Conservation (phyloP, 2,113 vertebrate genomes). For the Hippocampus guttulatus region DNA sequence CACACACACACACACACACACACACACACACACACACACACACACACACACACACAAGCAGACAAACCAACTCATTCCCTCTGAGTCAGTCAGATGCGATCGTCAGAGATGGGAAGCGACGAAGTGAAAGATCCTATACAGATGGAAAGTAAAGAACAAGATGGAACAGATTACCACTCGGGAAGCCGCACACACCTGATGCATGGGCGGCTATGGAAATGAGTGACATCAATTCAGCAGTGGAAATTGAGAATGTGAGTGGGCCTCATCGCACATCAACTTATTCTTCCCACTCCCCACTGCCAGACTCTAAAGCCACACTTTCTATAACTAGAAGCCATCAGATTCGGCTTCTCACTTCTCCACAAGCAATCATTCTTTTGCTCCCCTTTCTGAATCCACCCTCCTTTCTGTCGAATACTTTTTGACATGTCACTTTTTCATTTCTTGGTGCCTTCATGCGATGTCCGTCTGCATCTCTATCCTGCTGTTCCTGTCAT, state of each 20-base stretch:
- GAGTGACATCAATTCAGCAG: conserved; percentile 46
- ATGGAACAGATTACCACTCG: conserved; percentile 55
- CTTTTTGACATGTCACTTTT: conserved; percentile 30
- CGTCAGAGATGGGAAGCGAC: conserved; percentile 54
- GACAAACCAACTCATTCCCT: conserved; percentile 27
- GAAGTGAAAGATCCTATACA: conserved; percentile 57
- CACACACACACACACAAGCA: conserved; percentile 15
- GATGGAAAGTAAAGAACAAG: conserved; percentile 60
- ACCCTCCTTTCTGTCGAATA: conserved; percentile 34
- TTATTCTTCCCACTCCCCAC: background rate
- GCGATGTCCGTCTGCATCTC: background rate
- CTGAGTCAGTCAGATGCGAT: conserved; percentile 54
- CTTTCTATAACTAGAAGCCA: conserved; percentile 43
- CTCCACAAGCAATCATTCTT: conserved; percentile 23
- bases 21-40: conserved; percentile 6
- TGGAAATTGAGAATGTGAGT: conserved; percentile 42
- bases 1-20: conserved; percentile 23
- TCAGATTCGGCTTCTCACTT: conserved; percentile 29
- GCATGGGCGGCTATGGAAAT: conserved; percentile 39
- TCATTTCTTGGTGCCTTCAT: conserved; percentile 22
- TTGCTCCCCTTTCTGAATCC: conserved; percentile 29
- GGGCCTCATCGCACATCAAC: conserved; percentile 25
- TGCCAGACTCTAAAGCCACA: conserved; percentile 26
- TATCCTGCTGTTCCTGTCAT: conserved; percentile 34
- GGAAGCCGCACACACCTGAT: conserved; percentile 31